Evolutionary conservation across 2,797 vertebrate genomes (phyloP), one percentile per base, ranked within the genome.

Genomic region (Aldrovandia affinis): DNA sequence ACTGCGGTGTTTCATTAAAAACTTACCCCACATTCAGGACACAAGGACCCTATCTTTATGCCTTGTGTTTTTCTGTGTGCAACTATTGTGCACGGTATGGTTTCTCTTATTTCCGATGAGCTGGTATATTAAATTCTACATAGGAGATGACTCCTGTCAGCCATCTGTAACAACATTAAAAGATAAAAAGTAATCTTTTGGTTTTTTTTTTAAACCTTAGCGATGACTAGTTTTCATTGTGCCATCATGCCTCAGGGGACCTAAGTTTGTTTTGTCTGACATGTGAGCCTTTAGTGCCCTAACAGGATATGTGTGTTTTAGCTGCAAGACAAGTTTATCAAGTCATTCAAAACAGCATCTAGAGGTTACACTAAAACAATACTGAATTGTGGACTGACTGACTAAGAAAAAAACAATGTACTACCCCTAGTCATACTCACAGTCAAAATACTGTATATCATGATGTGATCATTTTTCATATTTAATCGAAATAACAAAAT

Each of bases 251-350:
- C 47, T 63, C 1, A 52, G 59, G 47, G 25, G n/a, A 79, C 42
- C 30, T 47, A 30, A 63, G 30, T 75, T 83, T n/a, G 42, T 30
- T 30, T 54, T 57, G 20, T 50, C 55, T 52, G 28, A 65, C 59
- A 84, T 28, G n/a, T 61, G 3, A 50, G 44, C 55, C 15, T 0
- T 54, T 4, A 33, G 42, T 47, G 39, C 68, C 7, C 18, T 9
- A 65, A 39, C 42, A 85, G 77, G 59, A 83, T 80, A 39, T 44
- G 12, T 79, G 59, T 52, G 57, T 59, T 77, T 78, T 77, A 75
- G 50, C 28, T 30, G 77, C 44, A 78, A 28, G n/a, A 78, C 44
- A 54, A 50, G 77, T 50, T 50, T 78, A 78, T 78, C 44, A 50
- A 78, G 77, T 50, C 44, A 52, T 47, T 30, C 14, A 78, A 65